Base-by-base conservation (phyloP, 2,113 vertebrate genomes). In the Sapajus apella region DNA sequence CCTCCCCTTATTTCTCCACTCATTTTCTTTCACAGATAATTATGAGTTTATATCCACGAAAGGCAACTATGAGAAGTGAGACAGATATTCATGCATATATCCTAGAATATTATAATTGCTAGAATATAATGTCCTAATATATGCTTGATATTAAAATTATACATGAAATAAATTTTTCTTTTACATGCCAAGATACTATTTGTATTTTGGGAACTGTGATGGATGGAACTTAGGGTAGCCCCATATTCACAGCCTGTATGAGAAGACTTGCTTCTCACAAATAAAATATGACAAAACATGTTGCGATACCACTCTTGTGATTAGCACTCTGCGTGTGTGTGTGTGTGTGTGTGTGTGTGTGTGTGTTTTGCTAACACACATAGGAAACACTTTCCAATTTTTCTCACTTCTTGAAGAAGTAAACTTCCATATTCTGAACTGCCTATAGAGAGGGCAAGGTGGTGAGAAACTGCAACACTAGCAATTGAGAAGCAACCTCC, bases 191-290 rank as follows among this genome's bases (percentile, higher is more conserved):
- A 88, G 76, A 27, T 70, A 52, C 17, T 68, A 30, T 79, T 50
- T 83, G 30, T 61, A 0, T 81, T 8, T n/a, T 87, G 40, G 14
- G 6, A 7, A 21, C 25, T 37, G 4, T 75, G 3, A 77, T 37
- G 18, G 8, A 35, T 7, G 37, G 47, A 43, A 2, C 17, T 58
- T 35, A 82, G 8, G 3, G 2, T 27, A 27, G 11, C 1, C 21
- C 1, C 13, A 27, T 52, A 25, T 76, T 79, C 35, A 75, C 7
- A 45, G 0, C 2, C 32, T 86, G 0, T 20, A 14, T 37, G 0
- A 2, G 35, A 8, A 25, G 30, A 43, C 37, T 90, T 95, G 18
- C 14, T 88, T 72, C 37, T 70, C 37, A 80, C 3, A 37, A 83
- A 52, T 52, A 43, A 55, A 66, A 79, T 64, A 66, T 2, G 25